A percentile compares a stretch with the other conserved stretches of the same genome.
These are phyloP conservation scores for Acanthisitta chloris DNA, from an alignment of 2,113 vertebrate genomes.

Conservation along the genomic window DNA sequence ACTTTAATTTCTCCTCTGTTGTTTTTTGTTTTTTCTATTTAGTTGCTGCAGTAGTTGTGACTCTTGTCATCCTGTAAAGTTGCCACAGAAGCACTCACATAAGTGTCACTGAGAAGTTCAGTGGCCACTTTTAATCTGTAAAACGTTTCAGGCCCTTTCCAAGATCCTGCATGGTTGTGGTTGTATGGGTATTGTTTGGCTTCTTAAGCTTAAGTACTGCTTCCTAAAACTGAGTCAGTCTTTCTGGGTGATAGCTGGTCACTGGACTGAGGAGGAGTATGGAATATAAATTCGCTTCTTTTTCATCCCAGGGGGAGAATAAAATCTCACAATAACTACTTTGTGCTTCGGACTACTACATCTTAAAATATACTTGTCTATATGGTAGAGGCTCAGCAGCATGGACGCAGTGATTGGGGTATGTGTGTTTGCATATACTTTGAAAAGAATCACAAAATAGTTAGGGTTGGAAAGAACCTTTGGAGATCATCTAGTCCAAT, in stretches of 20 bases:
- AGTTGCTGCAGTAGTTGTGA: background rate
- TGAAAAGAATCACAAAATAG: background rate
- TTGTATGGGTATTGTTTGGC: background rate
- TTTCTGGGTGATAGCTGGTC: background rate
- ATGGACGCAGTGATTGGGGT: background rate
- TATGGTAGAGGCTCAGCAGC: background rate
- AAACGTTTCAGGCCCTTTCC: background rate
- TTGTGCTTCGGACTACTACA: background rate
- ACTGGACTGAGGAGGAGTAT: background rate
- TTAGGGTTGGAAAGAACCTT: background rate
- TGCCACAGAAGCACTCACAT: background rate
- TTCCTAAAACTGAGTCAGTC: background rate
- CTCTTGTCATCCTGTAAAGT: background rate
- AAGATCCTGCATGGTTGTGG: background rate
- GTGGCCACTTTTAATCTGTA: background rate
- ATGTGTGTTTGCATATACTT: background rate
- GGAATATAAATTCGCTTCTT: background rate
- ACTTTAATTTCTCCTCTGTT: background rate
- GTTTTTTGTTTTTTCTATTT: background rate
- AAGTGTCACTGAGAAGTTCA: background rate
- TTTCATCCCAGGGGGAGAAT: background rate
- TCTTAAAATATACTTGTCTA: background rate
- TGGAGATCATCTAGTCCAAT: background rate
- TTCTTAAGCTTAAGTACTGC: background rate
- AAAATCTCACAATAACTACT: background rate